Evolutionary conservation across 2,888 invertebrate genomes (phyloP).

Genomic region (Xanthia icteritia): DNA sequence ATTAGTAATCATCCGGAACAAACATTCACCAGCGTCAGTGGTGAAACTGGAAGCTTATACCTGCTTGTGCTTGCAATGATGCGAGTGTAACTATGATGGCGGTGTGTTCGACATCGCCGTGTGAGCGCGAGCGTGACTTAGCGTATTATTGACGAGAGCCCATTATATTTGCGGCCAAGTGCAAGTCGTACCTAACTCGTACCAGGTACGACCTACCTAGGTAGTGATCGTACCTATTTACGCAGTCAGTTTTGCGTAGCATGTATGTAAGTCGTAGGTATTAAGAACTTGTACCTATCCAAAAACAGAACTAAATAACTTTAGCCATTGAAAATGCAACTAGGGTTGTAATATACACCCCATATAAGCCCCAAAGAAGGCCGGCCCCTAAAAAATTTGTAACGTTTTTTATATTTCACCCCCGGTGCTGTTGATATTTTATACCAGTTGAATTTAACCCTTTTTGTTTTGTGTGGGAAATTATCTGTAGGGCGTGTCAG

Average conservation of each 20-base stretch:
- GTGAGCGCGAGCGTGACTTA: neutral
- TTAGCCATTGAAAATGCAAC: neutral
- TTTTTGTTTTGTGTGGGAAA: no score
- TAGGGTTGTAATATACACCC: neutral
- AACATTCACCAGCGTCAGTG: neutral
- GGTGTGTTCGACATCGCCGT: neutral
- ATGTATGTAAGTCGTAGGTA: neutral
- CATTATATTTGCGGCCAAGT: neutral
- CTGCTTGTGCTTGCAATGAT: neutral
- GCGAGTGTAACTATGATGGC: neutral
- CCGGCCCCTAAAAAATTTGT: neutral
- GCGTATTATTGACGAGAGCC: neutral
- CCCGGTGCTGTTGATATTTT: no score
- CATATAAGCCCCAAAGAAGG: no score
- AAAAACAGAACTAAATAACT: neutral
- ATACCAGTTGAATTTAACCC: no score
- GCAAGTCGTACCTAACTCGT: neutral
- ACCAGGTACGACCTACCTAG: neutral
- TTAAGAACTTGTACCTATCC: neutral
- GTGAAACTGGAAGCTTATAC: neutral
- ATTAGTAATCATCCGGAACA: no score
- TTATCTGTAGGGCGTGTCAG: no score
- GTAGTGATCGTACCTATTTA: neutral
- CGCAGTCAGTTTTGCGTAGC: no score
- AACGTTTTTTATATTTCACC: neutral